Evolutionary conservation across 30 jellyfish, hydroid and myxozoan genomes (phyloP), one percentile per base, ranked within the genome.

Genomic region (Sanderia malayensis): DNA sequence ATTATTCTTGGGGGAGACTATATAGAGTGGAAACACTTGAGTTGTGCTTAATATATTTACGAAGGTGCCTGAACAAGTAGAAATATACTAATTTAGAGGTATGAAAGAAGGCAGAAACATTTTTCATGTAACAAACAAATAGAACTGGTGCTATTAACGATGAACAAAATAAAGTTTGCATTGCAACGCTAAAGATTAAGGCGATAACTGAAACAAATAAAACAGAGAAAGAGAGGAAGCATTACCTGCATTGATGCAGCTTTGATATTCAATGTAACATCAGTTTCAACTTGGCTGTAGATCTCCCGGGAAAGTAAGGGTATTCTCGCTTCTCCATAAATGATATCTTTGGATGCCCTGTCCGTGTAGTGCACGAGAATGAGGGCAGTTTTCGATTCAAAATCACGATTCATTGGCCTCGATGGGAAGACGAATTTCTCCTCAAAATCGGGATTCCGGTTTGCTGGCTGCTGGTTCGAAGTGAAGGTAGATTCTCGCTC

Each of bases 371-470:
- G 87, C n/a, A 90, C 71, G 0, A 61, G 67, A n/a, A 83, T 34
- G 13, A 65, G 66, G 24, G 69, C 78, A 4, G 96, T 82, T 53
- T 92, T 65, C 23, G 98, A 68, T 61, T 90, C 98, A 34, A 90
- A 90, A 59, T 90, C 98, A 10, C 98, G 94, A 57, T 90, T 83
- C 86, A 83, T 85, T 1, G 98, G 98, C 66, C 74, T 37, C 31
- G 98, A 90, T 17, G 79, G 17, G 44, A 90, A 90, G 13, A 83
- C 65, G 80, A 90, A 90, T n/a, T 46, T 61, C 70, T 88, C 97
- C 1, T 81, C 88, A 24, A 88, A 62, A 4, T 33, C 66, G 2
- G 83, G 66, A 17, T 31, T 24, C 1, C 74, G 17, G 17, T 68
- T 46, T 7, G 58, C 74, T 17, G 52, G 20, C 41, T 76, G 76